Base-by-base conservation (phyloP, 2,797 vertebrate genomes). In the Gambelia wislizenii region DNA sequence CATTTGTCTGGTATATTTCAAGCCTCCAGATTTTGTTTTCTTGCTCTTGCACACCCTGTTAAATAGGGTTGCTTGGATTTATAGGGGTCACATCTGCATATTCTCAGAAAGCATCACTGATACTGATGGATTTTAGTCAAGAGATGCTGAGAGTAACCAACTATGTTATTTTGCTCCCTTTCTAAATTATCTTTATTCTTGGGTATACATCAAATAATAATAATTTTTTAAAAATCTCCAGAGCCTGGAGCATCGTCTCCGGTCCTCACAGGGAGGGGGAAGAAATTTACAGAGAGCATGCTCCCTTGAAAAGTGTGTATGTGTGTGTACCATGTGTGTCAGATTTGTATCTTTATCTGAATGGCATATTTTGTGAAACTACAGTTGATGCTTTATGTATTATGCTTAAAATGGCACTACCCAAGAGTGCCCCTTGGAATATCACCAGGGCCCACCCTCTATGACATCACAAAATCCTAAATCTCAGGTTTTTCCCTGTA, bases 1-100 rank as follows among this genome's bases (percentile, higher is more conserved):
- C 9, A n/a, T 83, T 84, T 78, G 27, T 22, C 13, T 20, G 98
- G 97, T 98, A 98, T 92, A 88, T 77, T 82, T 83, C 61, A 67
- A 91, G 77, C 12, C 82, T 83, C 30, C 33, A 56, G 13, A 20
- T 54, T 39, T 81, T 64, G 0, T 85, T 77, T 92, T 91, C 30
- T 69, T 78, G 75, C 54, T 78, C 92, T 25, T 14, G 20, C 70
- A 33, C 49, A 81, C 91, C 83, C 83, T 79, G 42, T 89, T 90
- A 89, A 79, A 92, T 87, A 88, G 16, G 16, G 85, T 75, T n/a
- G 39, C 30, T 25, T 3, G 84, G 12, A 83, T 89, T 91, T 86
- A 90, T 39, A 87, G 49, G 77, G 56, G n/a, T 8, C 59, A 75
- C 85, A 91, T 82, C 83, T 82, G 36, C 36, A 12, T 56, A 89